Evolutionary conservation across 2,888 invertebrate species (phyloP), one percentile per base, ranked within the genome.

Genomic region (Acanthococcus lagerstroemiae): DNA sequence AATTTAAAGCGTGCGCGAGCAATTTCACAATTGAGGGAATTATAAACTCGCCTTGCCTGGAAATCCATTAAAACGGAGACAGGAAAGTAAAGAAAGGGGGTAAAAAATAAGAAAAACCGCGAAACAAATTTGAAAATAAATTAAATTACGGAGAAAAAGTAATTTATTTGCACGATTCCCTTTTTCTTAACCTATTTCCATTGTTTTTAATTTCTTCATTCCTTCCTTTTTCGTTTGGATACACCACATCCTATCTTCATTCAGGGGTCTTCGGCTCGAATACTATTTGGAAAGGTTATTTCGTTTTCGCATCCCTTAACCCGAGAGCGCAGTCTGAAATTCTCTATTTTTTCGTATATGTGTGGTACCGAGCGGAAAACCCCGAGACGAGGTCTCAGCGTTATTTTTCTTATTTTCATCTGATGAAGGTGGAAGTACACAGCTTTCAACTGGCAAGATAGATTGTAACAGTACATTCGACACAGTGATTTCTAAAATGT

Each of bases 141-240:
- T 60, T 60, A 60, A 60, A 60, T 60, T 60, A 60, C 60, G 60
- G 46, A 46, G 60, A 60, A 45, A 45, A 4, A 48, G 60, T 60
- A 60, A 60, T 60, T 60, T 50, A 60, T 60, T 48, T 60, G 48
- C 9, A 60, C 60, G 46, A 60, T 60, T 48, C 48, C 46, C 60
- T 50, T 60, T n/a, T 60, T 50, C 60, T 60, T 27, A 50, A 50
- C 60, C 60, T 60, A 60, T 46, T 60, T 46, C 46, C 60, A 60
- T 60, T 60, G 48, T 60, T 46, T 60, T 60, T 60, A 60, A 60
- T 60, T 60, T 60, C 60, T 60, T 60, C 27, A 60, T 60, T 60
- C 45, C n/a, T 48, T 60, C 60, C 25, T n/a, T 45, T 45, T 45
- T 4, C 46, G 6, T 15, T 45, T 45, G 19, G 15, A 45, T 17